Conservation (phyloP, 2,113 vertebrate genomes). For the Paradoxurus hermaphroditus region DNA sequence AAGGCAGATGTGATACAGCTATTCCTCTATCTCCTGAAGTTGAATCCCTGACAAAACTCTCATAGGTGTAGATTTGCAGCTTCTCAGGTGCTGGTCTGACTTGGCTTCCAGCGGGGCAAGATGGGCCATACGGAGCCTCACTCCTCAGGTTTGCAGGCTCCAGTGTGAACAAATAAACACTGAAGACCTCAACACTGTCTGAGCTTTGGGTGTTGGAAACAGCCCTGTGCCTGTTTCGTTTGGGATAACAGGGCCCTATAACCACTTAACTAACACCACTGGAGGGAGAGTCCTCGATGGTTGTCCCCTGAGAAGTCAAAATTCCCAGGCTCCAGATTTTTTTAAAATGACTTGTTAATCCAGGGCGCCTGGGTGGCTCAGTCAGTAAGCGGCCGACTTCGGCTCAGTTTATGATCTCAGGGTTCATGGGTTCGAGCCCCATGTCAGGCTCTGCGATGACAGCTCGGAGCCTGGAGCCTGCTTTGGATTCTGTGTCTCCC, state of each 20-base stretch:
- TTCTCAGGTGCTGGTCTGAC: background rate
- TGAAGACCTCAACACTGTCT: background rate
- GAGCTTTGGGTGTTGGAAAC: background rate
- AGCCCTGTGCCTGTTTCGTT: background rate
- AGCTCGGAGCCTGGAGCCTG: too few relatives aligned
- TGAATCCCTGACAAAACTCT: background rate
- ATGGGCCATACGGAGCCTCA: background rate
- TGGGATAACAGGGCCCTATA: background rate
- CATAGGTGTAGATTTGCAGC: background rate
- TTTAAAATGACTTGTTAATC: background rate
- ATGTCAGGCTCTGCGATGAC: too few relatives aligned
- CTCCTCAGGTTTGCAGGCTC: background rate
- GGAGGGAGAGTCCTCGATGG: background rate
- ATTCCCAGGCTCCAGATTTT: background rate
- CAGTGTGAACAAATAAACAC: background rate
- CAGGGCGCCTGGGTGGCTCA: too few relatives aligned
- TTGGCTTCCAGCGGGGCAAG: background rate
- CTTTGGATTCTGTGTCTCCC: too few relatives aligned
- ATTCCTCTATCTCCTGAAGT: background rate
- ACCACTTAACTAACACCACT: background rate
- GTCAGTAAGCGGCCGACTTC: too few relatives aligned
- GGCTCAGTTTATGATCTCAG: too few relatives aligned
- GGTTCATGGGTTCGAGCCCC: too few relatives aligned
- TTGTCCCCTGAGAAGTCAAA: background rate
- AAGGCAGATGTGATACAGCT: background rate